Evolutionary conservation across 2,797 vertebrate genomes (phyloP).

Genomic region (Enteromius radiatus): DNA sequence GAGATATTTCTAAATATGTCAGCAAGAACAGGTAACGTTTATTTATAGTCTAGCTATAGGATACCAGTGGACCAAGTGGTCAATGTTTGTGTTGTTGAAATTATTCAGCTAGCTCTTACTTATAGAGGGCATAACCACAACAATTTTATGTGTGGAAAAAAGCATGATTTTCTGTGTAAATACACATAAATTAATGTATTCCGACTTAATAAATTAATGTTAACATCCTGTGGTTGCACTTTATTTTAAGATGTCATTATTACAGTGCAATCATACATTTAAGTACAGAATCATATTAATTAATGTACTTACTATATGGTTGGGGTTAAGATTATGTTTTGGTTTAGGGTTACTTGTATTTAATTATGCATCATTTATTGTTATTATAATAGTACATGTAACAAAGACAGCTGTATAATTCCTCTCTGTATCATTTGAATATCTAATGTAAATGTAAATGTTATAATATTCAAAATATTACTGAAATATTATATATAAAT

Average conservation of each 20-base stretch:
- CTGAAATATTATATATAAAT: too few relatives aligned
- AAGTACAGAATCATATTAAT: neutral
- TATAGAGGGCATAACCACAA: neutral
- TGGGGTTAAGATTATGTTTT: too few relatives aligned
- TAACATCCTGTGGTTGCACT: neutral
- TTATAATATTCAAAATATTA: too few relatives aligned
- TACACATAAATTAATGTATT: neutral
- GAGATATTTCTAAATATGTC: neutral
- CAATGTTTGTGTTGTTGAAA: slow-evolving; percentile 1
- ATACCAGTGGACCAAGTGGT: neutral
- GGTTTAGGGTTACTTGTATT: too few relatives aligned
- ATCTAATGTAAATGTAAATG: neutral
- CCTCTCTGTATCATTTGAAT: neutral
- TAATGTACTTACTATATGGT: neutral
- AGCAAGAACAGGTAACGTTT: neutral
- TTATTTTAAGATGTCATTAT: neutral
- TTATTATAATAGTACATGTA: too few relatives aligned
- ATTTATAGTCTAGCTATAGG: neutral
- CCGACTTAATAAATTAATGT: neutral
- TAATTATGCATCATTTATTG: too few relatives aligned
- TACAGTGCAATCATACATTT: neutral
- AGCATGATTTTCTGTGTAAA: neutral
- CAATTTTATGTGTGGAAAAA: neutral
- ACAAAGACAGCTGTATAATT: neutral
- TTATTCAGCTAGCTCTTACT: neutral